A percentile compares a stretch with the other conserved stretches of the same genome.
Conservation (phyloP, 2,113 vertebrate genomes). For the Heterotilapia buettikoferi region DNA sequence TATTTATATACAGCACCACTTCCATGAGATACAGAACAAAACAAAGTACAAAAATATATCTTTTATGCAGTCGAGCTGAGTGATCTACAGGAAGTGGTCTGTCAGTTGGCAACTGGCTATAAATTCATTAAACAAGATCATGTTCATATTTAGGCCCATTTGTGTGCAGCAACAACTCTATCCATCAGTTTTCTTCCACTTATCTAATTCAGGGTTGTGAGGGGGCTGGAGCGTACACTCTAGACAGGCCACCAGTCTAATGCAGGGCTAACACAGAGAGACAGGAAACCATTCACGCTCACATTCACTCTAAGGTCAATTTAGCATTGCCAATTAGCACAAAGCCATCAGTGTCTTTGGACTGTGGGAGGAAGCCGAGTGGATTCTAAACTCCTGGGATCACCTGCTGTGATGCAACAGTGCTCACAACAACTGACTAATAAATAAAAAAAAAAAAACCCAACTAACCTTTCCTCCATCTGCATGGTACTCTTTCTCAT, state of each 20-base stretch:
- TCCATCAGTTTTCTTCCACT: background rate
- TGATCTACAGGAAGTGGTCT: background rate
- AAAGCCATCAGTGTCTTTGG: background rate
- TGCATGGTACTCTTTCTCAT: slow-evolving; percentile 94
- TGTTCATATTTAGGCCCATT: background rate
- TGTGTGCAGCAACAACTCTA: background rate
- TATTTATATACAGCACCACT: slow-evolving; percentile 9
- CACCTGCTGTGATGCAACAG: background rate
- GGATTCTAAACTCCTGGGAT: background rate
- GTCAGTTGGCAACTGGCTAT: background rate
- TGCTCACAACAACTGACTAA: background rate
- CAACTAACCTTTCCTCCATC: slow-evolving; percentile 88
- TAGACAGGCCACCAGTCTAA: background rate
- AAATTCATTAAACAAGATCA: background rate
- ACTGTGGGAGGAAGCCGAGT: background rate
- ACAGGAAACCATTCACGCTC: background rate
- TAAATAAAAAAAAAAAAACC: accelerated
- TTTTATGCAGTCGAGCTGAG: background rate
- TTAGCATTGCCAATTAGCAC: background rate
- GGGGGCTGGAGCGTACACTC: background rate
- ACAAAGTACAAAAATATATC: background rate
- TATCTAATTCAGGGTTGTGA: background rate
- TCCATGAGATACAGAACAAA: slow-evolving; percentile 3
- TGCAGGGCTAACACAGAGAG: background rate
- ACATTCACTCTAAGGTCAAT: background rate